Conservation (phyloP, 2,113 vertebrate genomes). For the Tyto alba region DNA sequence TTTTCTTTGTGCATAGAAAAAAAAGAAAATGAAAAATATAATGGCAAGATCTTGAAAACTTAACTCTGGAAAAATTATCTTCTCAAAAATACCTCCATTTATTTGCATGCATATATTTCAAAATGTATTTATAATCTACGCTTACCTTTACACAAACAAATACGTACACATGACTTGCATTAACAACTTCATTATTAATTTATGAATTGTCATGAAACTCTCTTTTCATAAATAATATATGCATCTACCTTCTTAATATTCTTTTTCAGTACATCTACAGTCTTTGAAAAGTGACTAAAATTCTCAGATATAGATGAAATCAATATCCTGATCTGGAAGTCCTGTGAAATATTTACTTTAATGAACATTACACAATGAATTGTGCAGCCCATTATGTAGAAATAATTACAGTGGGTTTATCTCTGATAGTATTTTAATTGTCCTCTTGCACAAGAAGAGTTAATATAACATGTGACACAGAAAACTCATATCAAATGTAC, state of each 20-base stretch:
- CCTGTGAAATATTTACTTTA: constrained; percentile 16
- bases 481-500: not conserved
- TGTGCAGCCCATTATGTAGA: not conserved
- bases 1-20: not conserved
- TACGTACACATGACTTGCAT: rapidly evolving
- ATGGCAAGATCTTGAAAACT: not conserved
- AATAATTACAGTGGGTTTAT: not conserved
- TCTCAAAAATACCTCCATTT: not conserved
- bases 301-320: not conserved
- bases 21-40: not conserved
- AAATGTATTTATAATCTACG: not conserved
- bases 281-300: constrained; percentile 6
- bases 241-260: not conserved
- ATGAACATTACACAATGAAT: not conserved
- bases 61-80: not conserved
- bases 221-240: not conserved
- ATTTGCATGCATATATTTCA: not conserved
- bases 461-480: not conserved
- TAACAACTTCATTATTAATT: not conserved
- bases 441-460: not conserved
- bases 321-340: not conserved
- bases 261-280: not conserved
- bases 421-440: not conserved
- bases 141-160: not conserved
- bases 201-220: not conserved